Base-by-base conservation (phyloP, 2,113 vertebrate species). In the Larimichthys crocea region DNA sequence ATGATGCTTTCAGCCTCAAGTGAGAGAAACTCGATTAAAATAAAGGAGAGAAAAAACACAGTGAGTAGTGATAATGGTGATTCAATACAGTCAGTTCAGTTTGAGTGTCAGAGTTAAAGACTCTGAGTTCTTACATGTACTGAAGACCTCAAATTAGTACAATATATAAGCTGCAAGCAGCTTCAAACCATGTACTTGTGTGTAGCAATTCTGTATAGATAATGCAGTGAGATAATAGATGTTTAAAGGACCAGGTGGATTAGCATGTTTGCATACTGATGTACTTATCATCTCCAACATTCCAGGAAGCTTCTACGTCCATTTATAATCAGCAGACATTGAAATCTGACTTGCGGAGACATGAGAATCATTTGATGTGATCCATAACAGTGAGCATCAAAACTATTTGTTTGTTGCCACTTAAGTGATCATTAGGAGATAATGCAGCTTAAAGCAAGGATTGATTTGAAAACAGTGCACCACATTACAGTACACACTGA, bases 351-450 rank as follows among this genome's bases (percentile, higher is more conserved):
- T 29, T 56, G 42, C 42, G 16, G 62, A 64, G 11, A 46, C 16
- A 40, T 70, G 44, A 79, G 63, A 48, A 59, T 24, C 0, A 73
- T 49, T 59, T 63, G 20, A 59, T 56, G n/a, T 48, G 57, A 75
- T 65, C 56, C 19, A 79, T 64, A 46, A 76, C 59, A 14, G 20
- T 10, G 44, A 78, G 50, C 67, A 22, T 20, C 16, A 19, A 0
- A 46, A 62, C 64, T 75, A 17, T 80, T 74, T 76, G 26, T 75
- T 65, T 80, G 78, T 65, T 67, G 65, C 75, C 75, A 82, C 84
- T 91, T 74, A 90, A 79, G 46, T 46, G 77, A 79, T 87, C 82
- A 81, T 85, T 79, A 76, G n/a, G 56, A 88, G 84, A 81, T 82
- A 87, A 90, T 86, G 82, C 77, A 75, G 75, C 69, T 72, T 80